Conservation (phyloP, 2,113 vertebrate species). For the Morone chrysops region DNA sequence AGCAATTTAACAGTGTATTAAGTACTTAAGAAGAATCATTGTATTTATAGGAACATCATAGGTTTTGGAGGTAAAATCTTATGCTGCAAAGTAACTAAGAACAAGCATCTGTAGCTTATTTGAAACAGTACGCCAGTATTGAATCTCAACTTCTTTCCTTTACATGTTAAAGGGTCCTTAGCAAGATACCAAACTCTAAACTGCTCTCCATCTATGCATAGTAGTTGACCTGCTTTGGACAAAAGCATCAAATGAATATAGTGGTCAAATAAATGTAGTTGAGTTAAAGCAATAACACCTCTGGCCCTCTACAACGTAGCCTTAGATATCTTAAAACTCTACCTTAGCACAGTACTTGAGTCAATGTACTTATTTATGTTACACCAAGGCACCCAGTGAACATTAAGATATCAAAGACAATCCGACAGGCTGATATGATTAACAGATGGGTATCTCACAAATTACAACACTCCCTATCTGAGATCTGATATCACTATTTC, state of each 20-base stretch:
- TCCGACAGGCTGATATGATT: constrained; percentile 39
- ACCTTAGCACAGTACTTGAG: neutral
- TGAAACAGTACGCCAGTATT: neutral
- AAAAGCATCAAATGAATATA: neutral
- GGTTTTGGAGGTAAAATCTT: neutral
- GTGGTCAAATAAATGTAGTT: neutral
- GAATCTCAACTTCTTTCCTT: too few species aligned
- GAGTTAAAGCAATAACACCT: neutral
- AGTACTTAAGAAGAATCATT: neutral
- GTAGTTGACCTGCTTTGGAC: neutral
- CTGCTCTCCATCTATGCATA: neutral
- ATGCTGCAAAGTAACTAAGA: neutral
- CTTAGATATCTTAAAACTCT: neutral
- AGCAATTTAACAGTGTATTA: neutral
- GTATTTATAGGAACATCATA: neutral
- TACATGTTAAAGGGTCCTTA: too few species aligned
- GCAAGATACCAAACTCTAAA: neutral
- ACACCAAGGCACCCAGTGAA: neutral
- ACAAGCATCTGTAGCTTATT: neutral
- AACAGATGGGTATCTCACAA: constrained; percentile 47
- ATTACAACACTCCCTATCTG: constrained; percentile 35
- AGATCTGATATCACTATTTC: constrained; percentile 41
- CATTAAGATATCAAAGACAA: constrained; percentile 25
- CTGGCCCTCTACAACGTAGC: neutral
- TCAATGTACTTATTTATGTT: neutral